Percentiles rank a stretch among this genome's conserved stretches.
These are phyloP conservation scores for Falco biarmicus DNA, from an alignment of 2,797 vertebrate species.

Conservation along the genomic window DNA sequence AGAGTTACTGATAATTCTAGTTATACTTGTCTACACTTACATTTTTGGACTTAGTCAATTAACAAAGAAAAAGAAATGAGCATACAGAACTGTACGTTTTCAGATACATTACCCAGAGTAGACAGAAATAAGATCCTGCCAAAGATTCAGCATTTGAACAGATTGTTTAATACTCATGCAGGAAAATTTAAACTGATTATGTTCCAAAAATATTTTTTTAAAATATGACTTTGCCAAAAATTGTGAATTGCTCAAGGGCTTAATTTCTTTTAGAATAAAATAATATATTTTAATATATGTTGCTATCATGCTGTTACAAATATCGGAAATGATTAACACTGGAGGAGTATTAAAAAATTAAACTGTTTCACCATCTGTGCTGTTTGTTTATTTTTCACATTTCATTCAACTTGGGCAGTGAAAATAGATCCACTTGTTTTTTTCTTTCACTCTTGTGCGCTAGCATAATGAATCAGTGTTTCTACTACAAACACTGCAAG, in stretches of 20 bases:
- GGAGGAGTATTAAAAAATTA: constrained; percentile 44
- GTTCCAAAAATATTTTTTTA: background rate
- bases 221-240: constrained; percentile 4
- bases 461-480: background rate
- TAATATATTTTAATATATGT: constrained; percentile 20
- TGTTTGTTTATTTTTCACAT: constrained; percentile 68
- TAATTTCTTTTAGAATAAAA: background rate
- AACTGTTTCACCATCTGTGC: constrained; percentile 64
- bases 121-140: background rate
- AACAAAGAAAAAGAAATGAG: background rate
- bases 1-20: background rate
- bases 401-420: constrained; percentile 30
- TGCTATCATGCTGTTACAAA: constrained; percentile 18
- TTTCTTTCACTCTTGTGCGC: background rate
- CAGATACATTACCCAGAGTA: background rate
- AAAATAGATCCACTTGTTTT: constrained; percentile 14
- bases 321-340: constrained; percentile 30
- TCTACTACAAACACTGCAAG: background rate
- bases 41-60: background rate
- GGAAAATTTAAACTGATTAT: background rate
- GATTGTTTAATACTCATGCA: constrained; percentile 1
- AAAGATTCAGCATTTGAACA: constrained; percentile 11
- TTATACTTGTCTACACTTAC: background rate
- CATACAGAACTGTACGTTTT: background rate
- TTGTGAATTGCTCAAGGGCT: background rate